These are phyloP conservation scores for Campaea margaritaria DNA, from an alignment of 2,888 invertebrate species.

Conservation along the genomic window DNA sequence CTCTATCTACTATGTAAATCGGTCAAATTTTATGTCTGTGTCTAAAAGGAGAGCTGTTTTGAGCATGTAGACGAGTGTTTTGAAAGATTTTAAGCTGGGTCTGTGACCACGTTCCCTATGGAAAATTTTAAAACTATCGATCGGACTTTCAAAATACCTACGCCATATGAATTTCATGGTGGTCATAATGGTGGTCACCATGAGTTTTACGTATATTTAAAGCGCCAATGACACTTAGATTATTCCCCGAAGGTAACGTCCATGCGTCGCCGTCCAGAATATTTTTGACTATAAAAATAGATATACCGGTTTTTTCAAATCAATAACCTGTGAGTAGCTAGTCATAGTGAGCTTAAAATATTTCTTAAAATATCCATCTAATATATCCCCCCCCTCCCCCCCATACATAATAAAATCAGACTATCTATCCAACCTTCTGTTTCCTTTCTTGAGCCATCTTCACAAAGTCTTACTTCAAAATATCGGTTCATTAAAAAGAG, in stretches of 20 bases:
- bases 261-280: constrained; percentile 14
- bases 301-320: constrained; percentile 19
- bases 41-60: constrained; percentile 50
- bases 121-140: constrained; percentile 57
- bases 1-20: constrained; percentile 61
- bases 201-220: constrained; percentile 40
- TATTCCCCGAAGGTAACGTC: constrained; percentile 33
- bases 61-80: constrained; percentile 41
- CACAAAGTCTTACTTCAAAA: background rate
- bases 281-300: constrained; percentile 16
- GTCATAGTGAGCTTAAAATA: background rate
- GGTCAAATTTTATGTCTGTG: constrained; percentile 55
- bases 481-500: background rate
- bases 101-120: constrained; percentile 55
- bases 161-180: constrained; percentile 58
- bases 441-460: no score
- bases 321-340: background rate
- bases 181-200: constrained; percentile 12
- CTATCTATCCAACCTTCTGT: no score
- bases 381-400: no score
- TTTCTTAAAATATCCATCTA: no score
- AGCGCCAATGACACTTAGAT: constrained; percentile 42
- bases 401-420: no score
- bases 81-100: constrained; percentile 36
- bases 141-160: constrained; percentile 60